Conservation (phyloP, 2,797 vertebrate genomes). For the Pipistrellus pipistrellus region DNA sequence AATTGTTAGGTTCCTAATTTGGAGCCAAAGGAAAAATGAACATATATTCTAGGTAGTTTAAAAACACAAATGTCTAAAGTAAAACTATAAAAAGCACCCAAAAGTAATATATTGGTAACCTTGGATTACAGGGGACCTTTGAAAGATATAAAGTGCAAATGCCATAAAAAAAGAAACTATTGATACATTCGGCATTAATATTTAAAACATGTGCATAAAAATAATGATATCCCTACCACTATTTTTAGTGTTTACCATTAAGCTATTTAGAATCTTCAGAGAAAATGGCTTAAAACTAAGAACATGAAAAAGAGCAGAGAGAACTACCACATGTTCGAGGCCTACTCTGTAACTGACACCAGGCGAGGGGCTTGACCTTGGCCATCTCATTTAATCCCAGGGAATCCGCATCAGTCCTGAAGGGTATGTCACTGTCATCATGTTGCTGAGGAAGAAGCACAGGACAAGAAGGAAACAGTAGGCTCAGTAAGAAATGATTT, state of each 20-base stretch:
- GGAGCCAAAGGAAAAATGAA: background rate
- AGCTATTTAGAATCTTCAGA: background rate
- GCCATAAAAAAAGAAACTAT: background rate
- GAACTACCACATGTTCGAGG: background rate
- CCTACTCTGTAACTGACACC: background rate
- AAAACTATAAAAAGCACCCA: background rate
- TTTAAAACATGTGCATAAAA: background rate
- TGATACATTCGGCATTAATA: background rate
- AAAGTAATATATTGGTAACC: background rate
- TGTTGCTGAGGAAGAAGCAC: background rate
- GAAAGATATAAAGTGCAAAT: background rate
- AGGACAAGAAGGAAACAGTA: background rate
- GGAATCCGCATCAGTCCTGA: background rate
- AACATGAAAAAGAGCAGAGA: background rate
- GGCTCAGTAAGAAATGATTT: background rate
- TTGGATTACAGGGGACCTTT: background rate
- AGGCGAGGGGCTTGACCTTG: background rate
- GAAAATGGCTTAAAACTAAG: constrained; percentile 24
- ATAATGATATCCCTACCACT: background rate
- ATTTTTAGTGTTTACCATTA: background rate
- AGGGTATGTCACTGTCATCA: background rate
- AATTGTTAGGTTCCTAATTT: background rate
- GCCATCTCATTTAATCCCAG: background rate
- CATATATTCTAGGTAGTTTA: background rate
- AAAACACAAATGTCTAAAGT: background rate